These are phyloP conservation scores for Dipodomys spectabilis DNA, from an alignment of 2,113 vertebrate species.

Conservation along the genomic window DNA sequence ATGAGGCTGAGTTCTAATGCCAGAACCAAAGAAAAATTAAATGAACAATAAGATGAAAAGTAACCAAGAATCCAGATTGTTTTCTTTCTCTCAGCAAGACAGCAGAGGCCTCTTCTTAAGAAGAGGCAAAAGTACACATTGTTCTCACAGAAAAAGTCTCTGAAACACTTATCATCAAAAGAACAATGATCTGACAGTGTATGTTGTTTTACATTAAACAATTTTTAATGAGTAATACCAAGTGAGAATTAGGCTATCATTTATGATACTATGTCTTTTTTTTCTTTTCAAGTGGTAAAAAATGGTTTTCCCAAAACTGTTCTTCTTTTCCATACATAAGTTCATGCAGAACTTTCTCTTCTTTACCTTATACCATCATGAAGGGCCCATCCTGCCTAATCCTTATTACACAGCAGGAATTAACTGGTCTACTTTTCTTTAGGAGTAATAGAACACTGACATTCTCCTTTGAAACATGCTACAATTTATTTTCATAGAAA, in stretches of 20 bases:
- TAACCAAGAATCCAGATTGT: neutral
- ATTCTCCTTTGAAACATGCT: neutral
- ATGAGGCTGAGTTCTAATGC: no score
- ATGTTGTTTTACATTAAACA: neutral
- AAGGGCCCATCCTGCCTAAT: no score
- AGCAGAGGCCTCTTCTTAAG: neutral
- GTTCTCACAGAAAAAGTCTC: neutral
- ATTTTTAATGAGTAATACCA: slow-evolving; percentile 43
- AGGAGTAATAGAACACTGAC: neutral
- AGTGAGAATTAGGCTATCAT: neutral
- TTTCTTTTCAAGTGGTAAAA: neutral
- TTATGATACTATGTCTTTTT: neutral
- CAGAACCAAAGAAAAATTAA: no score
- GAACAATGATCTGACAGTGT: neutral
- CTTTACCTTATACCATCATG: no score
- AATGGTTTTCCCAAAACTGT: neutral
- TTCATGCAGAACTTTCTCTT: no score
- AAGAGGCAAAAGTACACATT: neutral
- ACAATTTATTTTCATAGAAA: slow-evolving; percentile 40
- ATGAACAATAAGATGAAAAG: neutral
- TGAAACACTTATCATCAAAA: slow-evolving; percentile 1
- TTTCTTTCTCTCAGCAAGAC: slow-evolving; percentile 20
- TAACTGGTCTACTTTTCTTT: neutral
- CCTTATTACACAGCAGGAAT: no score
- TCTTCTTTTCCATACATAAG: neutral